Base-by-base conservation (phyloP, 2,888 invertebrate species). In the Notocelia uddmanniana region DNA sequence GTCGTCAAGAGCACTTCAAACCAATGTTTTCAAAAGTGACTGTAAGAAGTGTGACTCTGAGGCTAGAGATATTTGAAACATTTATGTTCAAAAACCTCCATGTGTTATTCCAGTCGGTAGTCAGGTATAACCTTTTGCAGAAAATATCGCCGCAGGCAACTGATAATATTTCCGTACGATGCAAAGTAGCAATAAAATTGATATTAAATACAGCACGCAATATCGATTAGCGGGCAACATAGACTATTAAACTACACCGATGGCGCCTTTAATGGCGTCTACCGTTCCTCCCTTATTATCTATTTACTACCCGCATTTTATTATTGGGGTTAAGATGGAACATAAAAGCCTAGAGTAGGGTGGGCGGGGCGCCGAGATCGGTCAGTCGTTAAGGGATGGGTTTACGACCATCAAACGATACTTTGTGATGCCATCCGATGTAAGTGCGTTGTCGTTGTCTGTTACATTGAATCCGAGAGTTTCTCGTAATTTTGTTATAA, bases 261-360 rank as follows among this genome's bases (percentile, higher is more conserved):
- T 81, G 90, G 91, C 89, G 90, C 91, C 89, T 83, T 87, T 90
- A 93, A 92, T 87, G 88, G 88, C 84, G 90, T 90, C 92, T 89
- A 85, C 85, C 83, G 79, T 89, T 88, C 81, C 87, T 80, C 89
- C 89, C 92, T 90, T 93, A 93, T 93, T 93, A 93, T 93, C 91
- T 93, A 92, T 93, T 93, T 93, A 93, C 92, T 87, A 87, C 92
- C 91, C 87, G 85, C 93, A 93, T 93, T 93, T 93, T 93, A 93
- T 93, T 93, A 93, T 93, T 92, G 92, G 92, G 93, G 93, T 93
- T 93, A 93, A 92, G 91, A 91, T 82, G 85, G 84, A 57, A 73
- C 74, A 76, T 79, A 77, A 79, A 78, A 76, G 76, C 76, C 59
- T 70, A 60, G 67, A 68, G 67, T 62, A 75, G 83, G 79, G 77